Evolutionary conservation across 2,888 invertebrate genomes (phyloP).

Genomic region (Athetis lepigone): DNA sequence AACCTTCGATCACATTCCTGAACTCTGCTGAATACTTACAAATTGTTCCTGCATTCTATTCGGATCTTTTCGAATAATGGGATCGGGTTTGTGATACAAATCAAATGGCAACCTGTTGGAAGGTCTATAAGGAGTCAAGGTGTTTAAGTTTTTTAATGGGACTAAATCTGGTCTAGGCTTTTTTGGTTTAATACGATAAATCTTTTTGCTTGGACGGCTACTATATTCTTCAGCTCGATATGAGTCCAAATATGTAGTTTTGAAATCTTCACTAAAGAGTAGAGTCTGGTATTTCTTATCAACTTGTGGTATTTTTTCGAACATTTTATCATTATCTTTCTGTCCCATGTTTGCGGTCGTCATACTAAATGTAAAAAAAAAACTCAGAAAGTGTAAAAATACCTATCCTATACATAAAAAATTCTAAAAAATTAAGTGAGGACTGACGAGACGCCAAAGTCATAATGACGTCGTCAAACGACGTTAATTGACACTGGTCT

Average conservation of each 20-base stretch:
- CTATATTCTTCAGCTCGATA: conserved; percentile 56
- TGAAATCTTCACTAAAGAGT: conserved; percentile 62
- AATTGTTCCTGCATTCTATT: conserved; percentile 60
- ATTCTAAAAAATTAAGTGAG: no score
- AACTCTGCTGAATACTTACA: conserved; percentile 45
- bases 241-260: conserved; percentile 62
- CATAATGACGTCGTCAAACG: no score
- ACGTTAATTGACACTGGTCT: no score
- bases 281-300: conserved; percentile 28
- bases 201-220: conserved; percentile 49
- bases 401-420: no score
- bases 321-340: no score
- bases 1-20: no score
- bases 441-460: no score
- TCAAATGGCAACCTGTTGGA: conserved; percentile 62
- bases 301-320: background rate
- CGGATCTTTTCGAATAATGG: conserved; percentile 66
- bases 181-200: conserved; percentile 53
- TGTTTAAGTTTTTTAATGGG: conserved; percentile 66
- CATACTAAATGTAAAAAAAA: background rate
- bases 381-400: conserved; percentile 34
- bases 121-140: conserved; percentile 66
- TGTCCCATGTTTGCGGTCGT: no score
- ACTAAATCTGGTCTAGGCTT: conserved; percentile 38
- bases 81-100: conserved; percentile 63